phyloP scores from a whole-genome alignment of 2,888 invertebrate species.

The Ceraclea dissimilis region DNA sequence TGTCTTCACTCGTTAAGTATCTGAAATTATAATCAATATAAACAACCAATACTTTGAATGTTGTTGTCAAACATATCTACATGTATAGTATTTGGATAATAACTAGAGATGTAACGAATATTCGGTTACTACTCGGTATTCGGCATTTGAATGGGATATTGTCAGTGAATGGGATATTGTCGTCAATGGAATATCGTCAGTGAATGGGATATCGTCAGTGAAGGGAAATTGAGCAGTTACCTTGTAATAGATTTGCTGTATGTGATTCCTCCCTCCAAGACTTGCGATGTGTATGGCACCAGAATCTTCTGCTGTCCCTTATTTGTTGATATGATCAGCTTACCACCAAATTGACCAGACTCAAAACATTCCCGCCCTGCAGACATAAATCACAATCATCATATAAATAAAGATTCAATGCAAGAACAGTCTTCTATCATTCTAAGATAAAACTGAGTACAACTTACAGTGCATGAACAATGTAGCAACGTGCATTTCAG shows the following conservation, averaged over 20 bases:
- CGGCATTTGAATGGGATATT: too few relatives aligned
- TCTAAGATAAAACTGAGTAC: too few relatives aligned
- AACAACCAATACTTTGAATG: neutral
- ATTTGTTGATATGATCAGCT: slow-evolving; percentile 47
- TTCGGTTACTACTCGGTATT: too few relatives aligned
- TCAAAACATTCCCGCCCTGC: slow-evolving; percentile 50
- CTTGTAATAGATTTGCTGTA: slow-evolving; percentile 49
- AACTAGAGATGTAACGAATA: too few relatives aligned
- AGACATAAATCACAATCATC: slow-evolving; percentile 23
- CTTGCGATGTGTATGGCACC: slow-evolving; percentile 59
- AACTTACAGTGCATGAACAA: slow-evolving; percentile 66
- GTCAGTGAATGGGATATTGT: too few relatives aligned
- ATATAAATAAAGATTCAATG: slow-evolving; percentile 49
- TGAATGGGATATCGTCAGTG: too few relatives aligned
- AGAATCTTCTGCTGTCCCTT: slow-evolving; percentile 40
- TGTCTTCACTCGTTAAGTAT: slow-evolving; percentile 23
- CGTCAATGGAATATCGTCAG: too few relatives aligned
- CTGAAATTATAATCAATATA: slow-evolving; percentile 14
- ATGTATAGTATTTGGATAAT: too few relatives aligned
- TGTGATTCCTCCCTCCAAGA: slow-evolving; percentile 51
- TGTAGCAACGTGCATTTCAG: slow-evolving; percentile 56
- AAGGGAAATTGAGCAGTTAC: slow-evolving; percentile 31
- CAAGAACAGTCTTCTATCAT: too few relatives aligned
- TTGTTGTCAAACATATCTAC: too few relatives aligned
- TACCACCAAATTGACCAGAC: slow-evolving; percentile 48